Conservation (phyloP, 2,888 invertebrate genomes). For the Augiades crinisus region DNA sequence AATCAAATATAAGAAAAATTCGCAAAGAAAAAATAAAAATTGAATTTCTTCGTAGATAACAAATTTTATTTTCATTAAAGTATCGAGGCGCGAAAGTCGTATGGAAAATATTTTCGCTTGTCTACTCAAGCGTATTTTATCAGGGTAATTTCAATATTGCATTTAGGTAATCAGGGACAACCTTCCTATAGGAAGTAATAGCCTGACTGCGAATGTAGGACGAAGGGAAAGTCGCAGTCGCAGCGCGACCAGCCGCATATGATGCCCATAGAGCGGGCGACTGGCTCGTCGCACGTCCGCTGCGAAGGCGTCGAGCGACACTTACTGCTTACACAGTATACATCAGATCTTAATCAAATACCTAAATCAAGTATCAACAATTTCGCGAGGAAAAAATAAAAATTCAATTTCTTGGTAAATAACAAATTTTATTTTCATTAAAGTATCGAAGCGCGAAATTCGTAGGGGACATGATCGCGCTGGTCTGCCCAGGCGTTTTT, state of each 20-base stretch:
- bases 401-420: neutral
- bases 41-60: neutral
- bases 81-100: neutral
- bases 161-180: conserved; percentile 47
- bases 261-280: conserved; percentile 59
- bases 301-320: conserved; percentile 66
- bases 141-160: conserved; percentile 11
- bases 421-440: conserved; percentile 16
- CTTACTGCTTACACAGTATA: conserved; percentile 63
- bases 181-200: conserved; percentile 69
- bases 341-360: no score
- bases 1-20: no score
- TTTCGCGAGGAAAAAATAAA: neutral
- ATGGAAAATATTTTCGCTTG: neutral
- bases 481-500: neutral
- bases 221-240: conserved; percentile 71
- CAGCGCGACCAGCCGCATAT: conserved; percentile 70
- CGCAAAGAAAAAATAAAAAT: neutral
- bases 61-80: conserved; percentile 12
- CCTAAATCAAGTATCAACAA: no score
- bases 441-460: conserved; percentile 3
- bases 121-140: neutral
- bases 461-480: neutral
- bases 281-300: conserved; percentile 67
- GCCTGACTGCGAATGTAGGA: conserved; percentile 59